A percentile compares a stretch with the other conserved stretches of the same genome.
These are phyloP conservation scores for Popillia japonica DNA, from an alignment of 1,140 invertebrate genomes.

Conservation along the genomic window DNA sequence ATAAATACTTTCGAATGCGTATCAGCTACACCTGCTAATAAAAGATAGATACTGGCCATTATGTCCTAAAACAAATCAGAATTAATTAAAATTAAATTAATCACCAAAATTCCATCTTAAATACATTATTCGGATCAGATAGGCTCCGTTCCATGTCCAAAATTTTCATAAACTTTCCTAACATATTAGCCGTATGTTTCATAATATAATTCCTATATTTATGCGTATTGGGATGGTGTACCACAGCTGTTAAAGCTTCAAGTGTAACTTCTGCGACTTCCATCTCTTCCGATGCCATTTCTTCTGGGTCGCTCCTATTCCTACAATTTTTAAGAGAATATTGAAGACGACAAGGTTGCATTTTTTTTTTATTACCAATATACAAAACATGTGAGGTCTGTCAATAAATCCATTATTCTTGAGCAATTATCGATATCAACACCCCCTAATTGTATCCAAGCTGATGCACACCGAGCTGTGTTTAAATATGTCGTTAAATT, in stretches of 20 bases:
- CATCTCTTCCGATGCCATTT: conserved; percentile 63
- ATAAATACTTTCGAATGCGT: conserved; percentile 71
- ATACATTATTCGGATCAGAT: conserved; percentile 56
- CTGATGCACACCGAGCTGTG: conserved; percentile 68
- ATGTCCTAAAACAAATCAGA: conserved; percentile 59
- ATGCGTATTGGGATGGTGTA: conserved; percentile 54
- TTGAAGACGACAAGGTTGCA: conserved; percentile 9
- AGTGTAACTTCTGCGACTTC: conserved; percentile 69
- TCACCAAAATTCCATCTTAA: background rate
- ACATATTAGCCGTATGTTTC: conserved; percentile 53
- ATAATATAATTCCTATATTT: conserved; percentile 54
- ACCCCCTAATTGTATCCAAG: conserved; percentile 68
- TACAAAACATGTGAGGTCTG: conserved; percentile 58
- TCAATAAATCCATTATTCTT: conserved; percentile 54
- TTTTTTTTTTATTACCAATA: conserved; percentile 55
- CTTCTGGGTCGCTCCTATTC: conserved; percentile 59
- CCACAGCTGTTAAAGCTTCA: conserved; percentile 65
- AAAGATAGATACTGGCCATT: conserved; percentile 66
- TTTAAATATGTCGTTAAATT: conserved; percentile 63
- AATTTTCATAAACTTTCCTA: conserved; percentile 59
- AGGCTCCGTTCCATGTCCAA: conserved; percentile 53
- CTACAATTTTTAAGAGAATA: conserved; percentile 45
- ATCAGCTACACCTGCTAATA: conserved; percentile 72
- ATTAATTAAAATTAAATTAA: background rate
- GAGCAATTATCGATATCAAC: conserved; percentile 56